Conservation (phyloP, 2,888 invertebrate genomes). For the Papilio elwesi region DNA sequence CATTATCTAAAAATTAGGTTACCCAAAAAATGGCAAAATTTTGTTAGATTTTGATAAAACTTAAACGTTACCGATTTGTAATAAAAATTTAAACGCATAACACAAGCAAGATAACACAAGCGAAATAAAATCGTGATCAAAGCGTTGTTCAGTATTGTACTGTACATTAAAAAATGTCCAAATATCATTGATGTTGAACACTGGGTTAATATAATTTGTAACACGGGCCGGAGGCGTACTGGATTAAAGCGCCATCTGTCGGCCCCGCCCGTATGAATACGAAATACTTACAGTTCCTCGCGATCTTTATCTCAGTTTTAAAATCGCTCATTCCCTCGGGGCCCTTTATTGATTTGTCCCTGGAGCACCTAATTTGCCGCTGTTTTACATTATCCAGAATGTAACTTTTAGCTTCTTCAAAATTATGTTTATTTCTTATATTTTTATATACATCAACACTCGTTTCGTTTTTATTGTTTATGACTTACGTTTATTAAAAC, state of each 20-base stretch:
- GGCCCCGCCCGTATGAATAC: slow-evolving; percentile 80
- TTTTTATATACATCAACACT: no score
- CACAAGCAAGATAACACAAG: neutral
- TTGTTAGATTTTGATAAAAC: no score
- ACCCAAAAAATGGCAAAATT: no score
- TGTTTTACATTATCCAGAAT: slow-evolving; percentile 72
- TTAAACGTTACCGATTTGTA: no score
- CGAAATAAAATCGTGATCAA: slow-evolving; percentile 32
- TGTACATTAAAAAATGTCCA: slow-evolving; percentile 75
- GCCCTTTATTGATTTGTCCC: slow-evolving; percentile 78
- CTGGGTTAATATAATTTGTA: slow-evolving; percentile 81
- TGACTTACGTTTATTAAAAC: no score
- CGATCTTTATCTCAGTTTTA: slow-evolving; percentile 81
- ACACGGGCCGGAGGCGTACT: slow-evolving; percentile 81
- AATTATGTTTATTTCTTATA: slow-evolving; percentile 7
- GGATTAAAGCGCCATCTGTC: slow-evolving; percentile 83
- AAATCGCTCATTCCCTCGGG: slow-evolving; percentile 50
- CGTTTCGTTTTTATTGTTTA: no score
- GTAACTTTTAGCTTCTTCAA: slow-evolving; percentile 62
- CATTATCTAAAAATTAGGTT: no score
- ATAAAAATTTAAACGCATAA: neutral
- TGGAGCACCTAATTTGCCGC: slow-evolving; percentile 72
- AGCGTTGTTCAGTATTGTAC: slow-evolving; percentile 53
- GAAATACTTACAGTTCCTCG: slow-evolving; percentile 77
- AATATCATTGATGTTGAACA: slow-evolving; percentile 84